Percentiles rank a stretch among this genome's conserved stretches.
Conservation (phyloP, 2,113 vertebrate genomes). For the Puffinus mauretanicus region DNA sequence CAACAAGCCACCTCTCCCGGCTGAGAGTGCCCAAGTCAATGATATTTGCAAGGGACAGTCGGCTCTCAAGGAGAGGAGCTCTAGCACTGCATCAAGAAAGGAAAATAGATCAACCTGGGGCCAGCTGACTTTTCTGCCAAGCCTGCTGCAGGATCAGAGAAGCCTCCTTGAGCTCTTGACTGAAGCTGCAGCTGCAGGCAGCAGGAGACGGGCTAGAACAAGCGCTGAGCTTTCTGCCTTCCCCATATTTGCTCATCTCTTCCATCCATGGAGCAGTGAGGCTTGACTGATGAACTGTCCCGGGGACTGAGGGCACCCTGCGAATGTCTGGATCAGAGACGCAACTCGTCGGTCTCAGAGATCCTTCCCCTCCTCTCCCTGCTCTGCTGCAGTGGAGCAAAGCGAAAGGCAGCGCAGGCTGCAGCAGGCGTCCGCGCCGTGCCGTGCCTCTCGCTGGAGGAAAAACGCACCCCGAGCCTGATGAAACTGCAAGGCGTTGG, state of each 20-base stretch:
- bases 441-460: background rate
- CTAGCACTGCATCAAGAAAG: background rate
- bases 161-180: background rate
- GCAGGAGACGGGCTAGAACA: background rate
- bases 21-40: background rate
- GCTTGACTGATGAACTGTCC: background rate
- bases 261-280: background rate
- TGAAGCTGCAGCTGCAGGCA: background rate
- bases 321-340: background rate
- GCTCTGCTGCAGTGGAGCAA: background rate
- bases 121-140: background rate
- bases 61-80: background rate
- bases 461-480: background rate
- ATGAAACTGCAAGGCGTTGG: background rate
- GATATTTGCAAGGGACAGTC: background rate
- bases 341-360: fast-evolving
- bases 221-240: background rate
- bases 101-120: background rate
- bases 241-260: background rate
- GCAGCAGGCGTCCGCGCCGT: fast-evolving
- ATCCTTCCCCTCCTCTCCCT: background rate
- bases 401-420: background rate
- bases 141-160: background rate
- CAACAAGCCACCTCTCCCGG: background rate
- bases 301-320: background rate